Conservation (phyloP, 2,113 vertebrate genomes). For the Tapirus terrestris region DNA sequence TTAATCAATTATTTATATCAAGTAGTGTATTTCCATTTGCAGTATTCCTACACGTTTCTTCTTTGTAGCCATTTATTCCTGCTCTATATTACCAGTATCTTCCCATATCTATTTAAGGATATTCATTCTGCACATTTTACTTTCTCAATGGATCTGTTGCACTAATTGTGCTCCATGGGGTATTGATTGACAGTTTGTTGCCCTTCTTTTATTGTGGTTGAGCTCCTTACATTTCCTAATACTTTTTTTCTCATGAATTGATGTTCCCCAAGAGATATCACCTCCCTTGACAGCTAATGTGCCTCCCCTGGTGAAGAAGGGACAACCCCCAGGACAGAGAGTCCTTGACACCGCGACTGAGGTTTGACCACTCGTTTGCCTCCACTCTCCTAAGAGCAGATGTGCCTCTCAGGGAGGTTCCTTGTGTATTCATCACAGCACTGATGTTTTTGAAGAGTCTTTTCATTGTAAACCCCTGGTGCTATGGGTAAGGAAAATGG, state of each 20-base stretch:
- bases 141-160: background rate
- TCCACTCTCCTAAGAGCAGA: no score
- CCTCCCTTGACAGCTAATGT: background rate
- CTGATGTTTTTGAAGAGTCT: background rate
- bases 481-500: no score
- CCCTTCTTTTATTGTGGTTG: background rate
- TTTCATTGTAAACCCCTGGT: background rate
- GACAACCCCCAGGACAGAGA: background rate
- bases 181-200: no score
- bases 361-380: background rate
- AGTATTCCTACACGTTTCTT: background rate
- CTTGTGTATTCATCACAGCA: background rate
- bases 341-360: background rate
- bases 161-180: background rate
- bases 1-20: background rate
- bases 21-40: background rate
- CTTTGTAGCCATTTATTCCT: background rate
- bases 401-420: no score
- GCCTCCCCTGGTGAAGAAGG: background rate
- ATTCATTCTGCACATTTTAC: background rate
- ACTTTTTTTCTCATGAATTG: background rate
- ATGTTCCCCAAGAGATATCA: background rate
- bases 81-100: background rate
- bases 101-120: background rate
- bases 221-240: background rate